phyloP scores from a whole-genome alignment of 2,797 vertebrate species.

The Tenualosa thibaudeaui region DNA sequence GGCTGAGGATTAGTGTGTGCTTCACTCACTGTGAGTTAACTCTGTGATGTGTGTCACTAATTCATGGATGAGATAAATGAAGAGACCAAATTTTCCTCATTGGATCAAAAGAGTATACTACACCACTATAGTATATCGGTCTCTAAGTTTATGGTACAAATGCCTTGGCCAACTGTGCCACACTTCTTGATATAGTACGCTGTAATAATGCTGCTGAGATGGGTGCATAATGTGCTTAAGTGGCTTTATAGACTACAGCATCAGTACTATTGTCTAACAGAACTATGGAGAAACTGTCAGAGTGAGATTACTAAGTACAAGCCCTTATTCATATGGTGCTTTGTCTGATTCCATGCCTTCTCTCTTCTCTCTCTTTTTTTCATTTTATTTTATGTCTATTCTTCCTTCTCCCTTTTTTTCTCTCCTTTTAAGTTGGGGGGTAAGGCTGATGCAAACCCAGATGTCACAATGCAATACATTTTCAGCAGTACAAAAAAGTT shows the following conservation, averaged over 20 bases:
- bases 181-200: neutral
- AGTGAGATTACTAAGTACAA: neutral
- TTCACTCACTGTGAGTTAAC: too few relatives aligned
- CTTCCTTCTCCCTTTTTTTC: neutral
- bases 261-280: neutral
- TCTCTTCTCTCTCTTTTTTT: neutral
- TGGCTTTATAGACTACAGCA: neutral
- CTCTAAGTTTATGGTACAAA: too few relatives aligned
- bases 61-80: too few relatives aligned
- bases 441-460: slow-evolving; percentile 19
- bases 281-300: neutral
- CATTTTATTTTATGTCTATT: neutral
- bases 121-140: too few relatives aligned
- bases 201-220: neutral
- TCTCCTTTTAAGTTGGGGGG: neutral
- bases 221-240: neutral
- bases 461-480: slow-evolving; percentile 15
- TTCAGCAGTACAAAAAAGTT: neutral
- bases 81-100: too few relatives aligned
- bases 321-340: neutral
- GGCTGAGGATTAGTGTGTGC: too few relatives aligned
- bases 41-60: too few relatives aligned
- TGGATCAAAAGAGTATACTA: too few relatives aligned
- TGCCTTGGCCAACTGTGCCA: neutral
- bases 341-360: neutral